These are phyloP conservation scores for Drosophila formosana DNA, from an alignment of 2,888 invertebrate genomes.

Conservation along the genomic window DNA sequence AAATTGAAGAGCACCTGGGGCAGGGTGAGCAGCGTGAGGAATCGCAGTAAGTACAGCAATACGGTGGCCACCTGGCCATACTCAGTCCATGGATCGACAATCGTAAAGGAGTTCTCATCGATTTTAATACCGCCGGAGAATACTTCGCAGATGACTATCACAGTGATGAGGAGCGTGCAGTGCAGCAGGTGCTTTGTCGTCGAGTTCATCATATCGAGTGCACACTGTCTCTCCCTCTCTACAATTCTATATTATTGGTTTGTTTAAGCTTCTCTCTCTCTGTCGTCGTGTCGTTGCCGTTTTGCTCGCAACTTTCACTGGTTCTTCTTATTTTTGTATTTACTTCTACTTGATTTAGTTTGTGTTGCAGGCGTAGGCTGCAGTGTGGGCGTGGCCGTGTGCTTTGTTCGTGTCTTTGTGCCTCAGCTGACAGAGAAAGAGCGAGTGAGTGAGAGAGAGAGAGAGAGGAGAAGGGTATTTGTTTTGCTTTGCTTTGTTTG, in stretches of 20 bases:
- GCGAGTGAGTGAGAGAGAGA: no score
- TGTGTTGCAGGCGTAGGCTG: not conserved
- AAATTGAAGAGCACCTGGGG: slow-evolving; percentile 95
- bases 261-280: no score
- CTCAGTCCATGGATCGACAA: slow-evolving; percentile 92
- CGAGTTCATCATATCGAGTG: slow-evolving; percentile 82
- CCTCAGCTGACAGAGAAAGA: not conserved
- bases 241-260: not conserved
- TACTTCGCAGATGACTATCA: slow-evolving; percentile 91
- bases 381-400: not conserved
- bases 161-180: slow-evolving; percentile 90
- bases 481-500: not conserved
- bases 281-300: no score
- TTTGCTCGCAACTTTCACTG: not conserved
- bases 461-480: not conserved
- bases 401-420: not conserved
- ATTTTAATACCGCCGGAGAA: slow-evolving; percentile 88
- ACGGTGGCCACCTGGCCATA: slow-evolving; percentile 92
- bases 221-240: slow-evolving; percentile 26
- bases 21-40: slow-evolving; percentile 93
- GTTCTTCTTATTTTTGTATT: not conserved
- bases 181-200: slow-evolving; percentile 92
- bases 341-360: not conserved
- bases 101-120: slow-evolving; percentile 86
- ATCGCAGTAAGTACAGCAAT: slow-evolving; percentile 91